Evolutionary conservation across 2,888 invertebrate genomes (phyloP).

Genomic region (Lasioglossum oenotherae): DNA sequence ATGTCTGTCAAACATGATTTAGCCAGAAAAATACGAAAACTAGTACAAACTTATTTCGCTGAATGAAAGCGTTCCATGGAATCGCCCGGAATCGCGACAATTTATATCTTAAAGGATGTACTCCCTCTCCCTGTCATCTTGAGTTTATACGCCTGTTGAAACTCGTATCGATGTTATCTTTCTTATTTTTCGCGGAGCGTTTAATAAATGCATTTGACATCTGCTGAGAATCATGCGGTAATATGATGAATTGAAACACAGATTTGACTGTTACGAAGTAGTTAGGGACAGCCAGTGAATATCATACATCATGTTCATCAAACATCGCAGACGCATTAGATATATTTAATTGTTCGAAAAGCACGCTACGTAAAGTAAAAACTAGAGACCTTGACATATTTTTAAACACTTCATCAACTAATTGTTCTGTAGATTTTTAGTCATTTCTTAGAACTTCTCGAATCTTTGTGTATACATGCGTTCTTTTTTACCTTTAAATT

Average conservation of each 20-base stretch:
- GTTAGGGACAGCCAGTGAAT: neutral
- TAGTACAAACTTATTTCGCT: neutral
- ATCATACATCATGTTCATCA: neutral
- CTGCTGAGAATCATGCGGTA: neutral
- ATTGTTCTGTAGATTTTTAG: neutral
- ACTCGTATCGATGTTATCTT: conserved; percentile 37
- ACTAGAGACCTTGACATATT: neutral
- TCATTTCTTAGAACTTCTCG: neutral
- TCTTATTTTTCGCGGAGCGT: conserved; percentile 10
- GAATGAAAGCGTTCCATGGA: neutral
- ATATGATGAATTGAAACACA: neutral
- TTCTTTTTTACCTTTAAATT: neutral
- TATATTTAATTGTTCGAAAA: neutral
- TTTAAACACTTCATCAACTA: neutral
- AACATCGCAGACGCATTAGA: neutral
- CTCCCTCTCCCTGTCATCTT: conserved; percentile 11
- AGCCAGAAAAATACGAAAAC: neutral
- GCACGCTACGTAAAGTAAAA: neutral
- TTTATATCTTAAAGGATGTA: conserved; percentile 22
- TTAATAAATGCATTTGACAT: conserved; percentile 21
- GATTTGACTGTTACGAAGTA: neutral
- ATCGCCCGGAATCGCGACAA: neutral
- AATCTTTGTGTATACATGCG: no score
- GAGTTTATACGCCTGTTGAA: conserved; percentile 16
- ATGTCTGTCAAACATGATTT: neutral